phyloP scores from a whole-genome alignment of 2,797 vertebrate genomes.

The Benthosema pterotum region DNA sequence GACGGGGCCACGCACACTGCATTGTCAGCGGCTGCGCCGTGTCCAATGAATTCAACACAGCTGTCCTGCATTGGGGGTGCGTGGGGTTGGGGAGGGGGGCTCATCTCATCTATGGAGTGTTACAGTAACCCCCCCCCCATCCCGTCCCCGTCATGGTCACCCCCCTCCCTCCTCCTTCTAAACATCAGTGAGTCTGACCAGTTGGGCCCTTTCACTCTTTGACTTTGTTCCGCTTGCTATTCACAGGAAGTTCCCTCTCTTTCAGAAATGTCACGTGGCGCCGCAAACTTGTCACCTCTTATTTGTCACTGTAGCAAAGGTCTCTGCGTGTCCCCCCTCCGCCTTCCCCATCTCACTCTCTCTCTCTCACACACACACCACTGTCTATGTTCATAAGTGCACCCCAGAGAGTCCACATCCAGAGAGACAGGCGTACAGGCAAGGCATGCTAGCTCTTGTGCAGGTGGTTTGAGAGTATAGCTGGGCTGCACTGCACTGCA shows the following conservation, averaged over 20 bases:
- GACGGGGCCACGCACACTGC: constrained; percentile 62
- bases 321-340: constrained; percentile 19
- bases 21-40: constrained; percentile 74
- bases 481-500: constrained; percentile 17
- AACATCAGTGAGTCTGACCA: constrained; percentile 64
- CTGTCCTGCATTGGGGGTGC: constrained; percentile 58
- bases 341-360: constrained; percentile 39
- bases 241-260: constrained; percentile 38
- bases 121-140: constrained; percentile 47
- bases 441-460: constrained; percentile 48
- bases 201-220: constrained; percentile 44
- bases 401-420: constrained; percentile 34
- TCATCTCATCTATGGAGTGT: constrained; percentile 69
- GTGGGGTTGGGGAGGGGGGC: background rate
- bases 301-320: constrained; percentile 40
- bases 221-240: constrained; percentile 53
- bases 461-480: constrained; percentile 65
- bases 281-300: constrained; percentile 37
- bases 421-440: constrained; percentile 57
- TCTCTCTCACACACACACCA: background rate
- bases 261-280: constrained; percentile 41
- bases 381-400: constrained; percentile 33
- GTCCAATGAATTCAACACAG: constrained; percentile 82
- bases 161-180: constrained; percentile 49
- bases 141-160: constrained; percentile 61